Base-by-base conservation (phyloP, 2,797 vertebrate genomes). In the Falco biarmicus region DNA sequence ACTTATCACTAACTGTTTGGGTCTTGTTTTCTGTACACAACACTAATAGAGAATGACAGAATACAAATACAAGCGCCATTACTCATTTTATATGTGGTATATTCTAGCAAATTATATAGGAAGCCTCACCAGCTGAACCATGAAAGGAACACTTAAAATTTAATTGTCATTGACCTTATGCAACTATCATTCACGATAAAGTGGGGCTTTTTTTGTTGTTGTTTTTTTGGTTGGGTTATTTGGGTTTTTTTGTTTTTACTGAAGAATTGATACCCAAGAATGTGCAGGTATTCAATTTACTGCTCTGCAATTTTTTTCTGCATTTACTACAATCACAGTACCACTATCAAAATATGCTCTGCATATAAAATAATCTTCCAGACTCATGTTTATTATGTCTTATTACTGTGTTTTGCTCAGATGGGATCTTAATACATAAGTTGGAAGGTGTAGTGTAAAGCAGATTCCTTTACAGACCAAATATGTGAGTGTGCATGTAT, bases 1-100 rank as follows among this genome's bases (percentile, higher is more conserved):
- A 66, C 95, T 98, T 98, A 98, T 99, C 98, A 98, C 98, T 98
- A 97, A 79, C 88, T 59, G 93, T 98, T 98, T 97, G 92, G 95
- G 83, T 98, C 97, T 97, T 97, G 93, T 96, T 96, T 95, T 96
- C 94, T 95, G 80, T 96, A 95, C 79, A 87, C 94, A 93, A 91
- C 51, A 13, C 92, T 98, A 98, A 98, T 98, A 74, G 84, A 94
- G 90, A 98, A 87, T 96, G 98, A 98, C 98, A 98, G 97, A 91
- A 93, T 57, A 95, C 95, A 96, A 95, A 95, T 69, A 83, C 65
- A 39, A 64, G 93, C 91, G 95, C 97, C 56, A 41, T 94, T 96
- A 91, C 91, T 98, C 94, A 95, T 97, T 96, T 97, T 84, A 39
- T 69, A 77, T 89, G 86, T 96, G 94, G 31, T 76, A 51, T 91